Conservation (phyloP, 2,888 invertebrate genomes). For the Acholoe squamosa region DNA sequence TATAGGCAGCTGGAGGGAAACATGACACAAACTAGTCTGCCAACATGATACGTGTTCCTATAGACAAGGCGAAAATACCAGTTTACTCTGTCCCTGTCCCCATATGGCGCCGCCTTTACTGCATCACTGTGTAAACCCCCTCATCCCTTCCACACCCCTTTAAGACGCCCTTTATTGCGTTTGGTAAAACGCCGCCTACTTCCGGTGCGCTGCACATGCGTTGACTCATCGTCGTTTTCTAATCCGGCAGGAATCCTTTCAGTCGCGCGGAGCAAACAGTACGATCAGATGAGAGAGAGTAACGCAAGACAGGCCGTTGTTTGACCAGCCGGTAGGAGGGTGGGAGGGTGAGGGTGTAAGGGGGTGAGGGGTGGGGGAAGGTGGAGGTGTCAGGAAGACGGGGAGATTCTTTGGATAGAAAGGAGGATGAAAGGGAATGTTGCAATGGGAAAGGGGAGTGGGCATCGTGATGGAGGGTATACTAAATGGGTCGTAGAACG, state of each 20-base stretch:
- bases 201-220: slow-evolving; percentile 25
- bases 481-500: too few relatives aligned
- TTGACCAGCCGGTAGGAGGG: background rate
- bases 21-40: too few relatives aligned
- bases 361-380: background rate
- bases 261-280: background rate
- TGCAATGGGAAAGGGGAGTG: background rate
- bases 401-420: background rate
- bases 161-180: slow-evolving; percentile 15
- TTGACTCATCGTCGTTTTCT: slow-evolving; percentile 41
- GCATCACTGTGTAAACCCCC: too few relatives aligned
- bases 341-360: background rate
- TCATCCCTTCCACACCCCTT: background rate
- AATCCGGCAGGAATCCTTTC: slow-evolving; percentile 24
- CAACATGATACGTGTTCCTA: too few relatives aligned
- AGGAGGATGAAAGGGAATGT: background rate
- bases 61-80: too few relatives aligned
- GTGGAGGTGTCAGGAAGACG: background rate
- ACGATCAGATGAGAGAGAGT: slow-evolving; percentile 2
- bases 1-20: too few relatives aligned
- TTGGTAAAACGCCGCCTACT: background rate
- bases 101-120: too few relatives aligned
- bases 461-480: background rate
- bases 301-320: background rate
- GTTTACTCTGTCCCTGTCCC: too few relatives aligned